A percentile compares a stretch with the other conserved stretches of the same genome.
Evolutionary conservation across 2,888 invertebrate species (phyloP).

Genomic region (Amblyjoppa proteus): DNA sequence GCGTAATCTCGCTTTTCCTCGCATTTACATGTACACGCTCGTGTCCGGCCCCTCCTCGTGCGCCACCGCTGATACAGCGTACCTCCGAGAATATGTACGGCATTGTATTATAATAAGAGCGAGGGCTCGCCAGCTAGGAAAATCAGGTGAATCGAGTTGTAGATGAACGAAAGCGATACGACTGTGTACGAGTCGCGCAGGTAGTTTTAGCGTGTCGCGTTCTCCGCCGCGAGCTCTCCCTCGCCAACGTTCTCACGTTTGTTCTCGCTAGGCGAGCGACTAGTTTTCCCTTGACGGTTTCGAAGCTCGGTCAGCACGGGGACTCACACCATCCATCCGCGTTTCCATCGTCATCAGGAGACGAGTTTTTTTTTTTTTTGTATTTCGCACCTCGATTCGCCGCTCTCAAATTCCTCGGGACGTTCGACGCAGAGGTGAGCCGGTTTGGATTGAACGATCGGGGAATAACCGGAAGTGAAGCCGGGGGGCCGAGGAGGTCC

Average conservation of each 20-base stretch:
- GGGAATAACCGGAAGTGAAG: conserved; percentile 7
- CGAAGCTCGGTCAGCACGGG: conserved; percentile 58
- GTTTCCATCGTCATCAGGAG: not conserved
- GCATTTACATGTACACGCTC: conserved; percentile 40
- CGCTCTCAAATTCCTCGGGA: not conserved
- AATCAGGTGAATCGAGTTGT: conserved; percentile 61
- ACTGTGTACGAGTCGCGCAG: conserved; percentile 48
- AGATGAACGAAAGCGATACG: conserved; percentile 60
- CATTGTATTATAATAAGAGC: conserved; percentile 31
- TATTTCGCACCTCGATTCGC: too few species aligned
- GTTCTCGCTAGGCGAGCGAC: conserved; percentile 40
- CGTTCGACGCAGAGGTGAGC: not conserved
- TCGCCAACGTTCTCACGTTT: conserved; percentile 44
- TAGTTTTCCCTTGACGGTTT: conserved; percentile 67
- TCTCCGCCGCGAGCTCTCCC: conserved; percentile 51
- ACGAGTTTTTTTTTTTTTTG: too few species aligned
- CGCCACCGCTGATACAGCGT: not conserved
- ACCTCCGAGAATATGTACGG: not conserved
- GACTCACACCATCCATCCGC: not conserved
- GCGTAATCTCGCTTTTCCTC: conserved; percentile 50
- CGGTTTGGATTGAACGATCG: not conserved
- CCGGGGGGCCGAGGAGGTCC: not conserved
- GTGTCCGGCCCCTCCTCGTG: not conserved
- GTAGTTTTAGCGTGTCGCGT: conserved; percentile 63
- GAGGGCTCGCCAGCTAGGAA: not conserved